Percentiles rank a stretch among this genome's conserved stretches.
Evolutionary conservation across 2,888 invertebrate species (phyloP).

Genomic region (Thecocarcelia acutangulata): DNA sequence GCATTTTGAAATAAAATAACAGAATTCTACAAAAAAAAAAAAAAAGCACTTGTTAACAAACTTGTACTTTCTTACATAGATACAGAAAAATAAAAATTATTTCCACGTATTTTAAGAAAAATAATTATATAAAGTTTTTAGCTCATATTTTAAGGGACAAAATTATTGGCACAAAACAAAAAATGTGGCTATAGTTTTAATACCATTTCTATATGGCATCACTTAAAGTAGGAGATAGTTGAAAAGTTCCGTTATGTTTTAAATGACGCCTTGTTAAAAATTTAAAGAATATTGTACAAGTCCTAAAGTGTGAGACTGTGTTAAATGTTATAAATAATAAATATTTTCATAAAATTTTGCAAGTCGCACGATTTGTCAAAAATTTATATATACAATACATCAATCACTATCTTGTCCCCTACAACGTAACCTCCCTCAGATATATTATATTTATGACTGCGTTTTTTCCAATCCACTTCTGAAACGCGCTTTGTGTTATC

Average conservation of each 20-base stretch:
- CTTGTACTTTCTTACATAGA: not conserved
- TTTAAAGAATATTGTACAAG: not conserved
- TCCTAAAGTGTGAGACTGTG: not conserved
- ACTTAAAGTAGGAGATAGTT: conserved; percentile 4
- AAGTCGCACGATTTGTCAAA: not conserved
- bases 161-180: conserved; percentile 22
- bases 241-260: too few species aligned
- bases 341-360: too few species aligned
- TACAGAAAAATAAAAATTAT: conserved; percentile 16
- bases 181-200: not conserved
- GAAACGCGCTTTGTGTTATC: too few species aligned
- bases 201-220: not conserved
- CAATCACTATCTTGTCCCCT: too few species aligned
- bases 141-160: conserved; percentile 3
- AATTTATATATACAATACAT: too few species aligned
- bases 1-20: too few species aligned
- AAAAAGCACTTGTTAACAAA: not conserved
- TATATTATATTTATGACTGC: too few species aligned
- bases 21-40: too few species aligned
- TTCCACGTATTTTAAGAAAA: conserved; percentile 12
- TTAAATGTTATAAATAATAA: too few species aligned
- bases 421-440: too few species aligned
- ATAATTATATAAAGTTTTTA: conserved; percentile 10
- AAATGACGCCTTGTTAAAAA: not conserved
- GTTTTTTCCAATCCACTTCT: too few species aligned